Percentiles rank a stretch among this genome's conserved stretches.
Conservation (phyloP, 2,888 invertebrate species). For the Ischnura elegans region DNA sequence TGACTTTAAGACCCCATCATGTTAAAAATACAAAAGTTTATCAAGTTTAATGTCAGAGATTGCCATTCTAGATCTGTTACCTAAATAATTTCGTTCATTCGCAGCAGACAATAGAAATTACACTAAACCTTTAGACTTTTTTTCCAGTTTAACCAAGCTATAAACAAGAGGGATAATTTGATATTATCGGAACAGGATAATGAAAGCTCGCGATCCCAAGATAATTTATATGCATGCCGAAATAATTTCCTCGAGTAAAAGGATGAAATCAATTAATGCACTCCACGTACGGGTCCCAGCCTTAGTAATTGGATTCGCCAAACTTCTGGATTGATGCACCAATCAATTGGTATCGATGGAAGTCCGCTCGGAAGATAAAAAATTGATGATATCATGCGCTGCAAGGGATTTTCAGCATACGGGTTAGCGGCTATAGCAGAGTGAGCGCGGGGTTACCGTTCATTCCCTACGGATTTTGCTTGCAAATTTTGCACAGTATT, state of each 20-base stretch:
- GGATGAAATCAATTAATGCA: conserved; percentile 4
- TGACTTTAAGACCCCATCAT: too few species aligned
- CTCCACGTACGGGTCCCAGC: not conserved
- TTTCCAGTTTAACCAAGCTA: too few species aligned
- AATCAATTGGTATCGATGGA: not conserved
- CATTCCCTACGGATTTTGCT: not conserved
- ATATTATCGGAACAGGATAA: not conserved
- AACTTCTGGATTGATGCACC: not conserved
- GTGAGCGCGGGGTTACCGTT: not conserved
- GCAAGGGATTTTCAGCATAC: not conserved
- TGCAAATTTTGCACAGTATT: not conserved
- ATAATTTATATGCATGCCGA: not conserved
- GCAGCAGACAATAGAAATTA: too few species aligned
- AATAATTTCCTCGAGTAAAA: not conserved
- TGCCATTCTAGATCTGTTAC: too few species aligned
- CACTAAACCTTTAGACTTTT: too few species aligned
- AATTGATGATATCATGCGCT: not conserved
- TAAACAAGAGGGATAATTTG: too few species aligned
- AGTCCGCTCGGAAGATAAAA: not conserved
- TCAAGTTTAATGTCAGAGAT: too few species aligned
- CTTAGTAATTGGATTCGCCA: not conserved
- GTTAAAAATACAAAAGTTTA: too few species aligned
- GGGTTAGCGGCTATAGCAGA: not conserved
- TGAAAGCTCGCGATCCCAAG: too few species aligned
- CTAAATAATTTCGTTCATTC: too few species aligned